Base-by-base conservation (phyloP, 2,888 invertebrate genomes). In the Eilema depressum region DNA sequence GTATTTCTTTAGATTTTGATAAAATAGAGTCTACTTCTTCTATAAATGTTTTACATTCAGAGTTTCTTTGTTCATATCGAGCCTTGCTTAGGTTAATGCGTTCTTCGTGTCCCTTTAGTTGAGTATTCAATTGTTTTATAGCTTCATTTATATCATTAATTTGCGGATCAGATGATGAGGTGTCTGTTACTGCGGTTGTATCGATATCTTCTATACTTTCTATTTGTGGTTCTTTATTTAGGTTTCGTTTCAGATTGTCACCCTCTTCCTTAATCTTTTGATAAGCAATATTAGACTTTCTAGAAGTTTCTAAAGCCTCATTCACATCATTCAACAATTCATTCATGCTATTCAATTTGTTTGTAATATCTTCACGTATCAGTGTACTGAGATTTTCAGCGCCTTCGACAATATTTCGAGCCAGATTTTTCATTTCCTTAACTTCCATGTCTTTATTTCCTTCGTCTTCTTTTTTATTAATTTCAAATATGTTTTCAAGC, bases 331-430 rank as follows among this genome's bases (percentile, higher is more conserved):
- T 92, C 0, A 95, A 80, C 66, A 95, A 84, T 75, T 94, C 95
- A 75, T 95, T 94, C 93, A 95, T 95, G 71, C 91, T 93, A 41
- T 95, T 93, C 1, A 95, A 77, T 84, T 95, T 95, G 77, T 95
- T 95, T 1, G 93, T 93, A 66, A 95, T 95, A 82, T 95, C 95
- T 85, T 92, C 93, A 70, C 89, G 87, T 63, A 95, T 94, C 2
- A 95, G 82, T n/a, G 92, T 92, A 69, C 93, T 91, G 0, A 95
- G 78, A 75, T 93, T 93, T 79, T 95, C 95, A 63, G 95, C 94
- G 4, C 93, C 93, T 82, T 93, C 92, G 2, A 94, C 94, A 62
- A 95, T 92, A 80, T 92, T 94, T 28, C 84, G 86, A 17, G 93
- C 92, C 12, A 95, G 83, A 73, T 85, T 90, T 82, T 89, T 93